A percentile compares a stretch with the other conserved stretches of the same genome.
Conservation (phyloP, 2,888 invertebrate species). For the Myopa tessellatipennis region DNA sequence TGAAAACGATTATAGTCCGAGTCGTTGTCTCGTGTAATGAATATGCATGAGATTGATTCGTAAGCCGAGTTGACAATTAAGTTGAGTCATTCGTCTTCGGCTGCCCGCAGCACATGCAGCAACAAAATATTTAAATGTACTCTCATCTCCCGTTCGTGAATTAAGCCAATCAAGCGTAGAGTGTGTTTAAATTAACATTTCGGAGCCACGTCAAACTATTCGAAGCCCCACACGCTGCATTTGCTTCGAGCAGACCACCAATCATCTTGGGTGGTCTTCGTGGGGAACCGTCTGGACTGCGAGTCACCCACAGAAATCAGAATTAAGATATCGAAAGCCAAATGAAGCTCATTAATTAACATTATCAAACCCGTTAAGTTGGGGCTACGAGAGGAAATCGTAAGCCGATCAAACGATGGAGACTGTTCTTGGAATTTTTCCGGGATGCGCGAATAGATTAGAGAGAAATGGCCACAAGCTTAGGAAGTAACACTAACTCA, state of each 20-base stretch:
- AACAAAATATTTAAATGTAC: conserved; percentile 6
- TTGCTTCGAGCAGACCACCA: background rate
- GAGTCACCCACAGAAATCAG: background rate
- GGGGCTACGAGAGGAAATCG: background rate
- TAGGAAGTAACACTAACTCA: too few species aligned
- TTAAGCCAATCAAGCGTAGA: conserved; percentile 16
- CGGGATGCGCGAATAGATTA: too few species aligned
- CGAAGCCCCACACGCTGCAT: background rate
- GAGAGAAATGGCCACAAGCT: too few species aligned
- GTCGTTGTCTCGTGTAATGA: background rate
- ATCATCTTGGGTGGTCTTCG: conserved; percentile 18
- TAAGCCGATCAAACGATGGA: background rate
- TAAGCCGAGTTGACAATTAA: conserved; percentile 25
- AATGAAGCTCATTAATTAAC: background rate
- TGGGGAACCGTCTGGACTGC: background rate
- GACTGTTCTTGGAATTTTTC: too few species aligned
- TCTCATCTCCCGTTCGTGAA: conserved; percentile 1
- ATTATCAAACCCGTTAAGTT: background rate
- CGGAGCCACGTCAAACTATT: background rate
- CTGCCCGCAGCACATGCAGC: background rate
- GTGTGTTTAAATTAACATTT: conserved; percentile 21
- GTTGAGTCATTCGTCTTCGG: conserved; percentile 23
- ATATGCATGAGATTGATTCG: conserved; percentile 13
- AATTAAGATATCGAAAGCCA: conserved; percentile 20
- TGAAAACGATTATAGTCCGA: background rate